These are phyloP conservation scores for Prinia subflava DNA, from an alignment of 2,113 vertebrate species.

Conservation along the genomic window DNA sequence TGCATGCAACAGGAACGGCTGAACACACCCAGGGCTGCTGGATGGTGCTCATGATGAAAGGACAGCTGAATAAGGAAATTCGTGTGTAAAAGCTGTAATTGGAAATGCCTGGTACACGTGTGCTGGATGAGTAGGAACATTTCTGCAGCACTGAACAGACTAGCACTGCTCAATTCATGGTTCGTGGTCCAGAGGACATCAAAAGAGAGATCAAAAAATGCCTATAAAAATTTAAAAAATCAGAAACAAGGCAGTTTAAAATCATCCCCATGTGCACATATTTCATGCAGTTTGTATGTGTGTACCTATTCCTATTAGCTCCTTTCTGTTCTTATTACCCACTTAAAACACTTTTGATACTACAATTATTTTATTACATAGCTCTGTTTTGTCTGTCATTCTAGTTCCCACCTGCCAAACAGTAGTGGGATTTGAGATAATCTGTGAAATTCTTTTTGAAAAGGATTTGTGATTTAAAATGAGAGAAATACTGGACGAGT, in stretches of 20 bases:
- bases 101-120: not conserved
- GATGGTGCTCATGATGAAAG: not conserved
- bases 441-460: not conserved
- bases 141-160: not conserved
- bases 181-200: not conserved
- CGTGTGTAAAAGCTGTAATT: not conserved
- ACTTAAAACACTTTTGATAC: not conserved
- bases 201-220: not conserved
- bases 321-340: not conserved
- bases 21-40: not conserved
- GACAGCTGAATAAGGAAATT: not conserved
- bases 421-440: conserved; percentile 36
- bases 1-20: not conserved
- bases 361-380: not conserved
- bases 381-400: not conserved
- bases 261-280: not conserved
- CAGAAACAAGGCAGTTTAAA: not conserved
- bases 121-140: not conserved
- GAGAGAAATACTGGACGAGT: not conserved
- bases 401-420: not conserved
- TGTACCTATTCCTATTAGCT: not conserved
- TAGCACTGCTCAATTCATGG: not conserved
- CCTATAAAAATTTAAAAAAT: not conserved
- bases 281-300: not conserved
- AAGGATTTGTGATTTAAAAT: conserved; percentile 18